Conservation (phyloP, 1,140 invertebrate species). For the Magallana gigas region DNA sequence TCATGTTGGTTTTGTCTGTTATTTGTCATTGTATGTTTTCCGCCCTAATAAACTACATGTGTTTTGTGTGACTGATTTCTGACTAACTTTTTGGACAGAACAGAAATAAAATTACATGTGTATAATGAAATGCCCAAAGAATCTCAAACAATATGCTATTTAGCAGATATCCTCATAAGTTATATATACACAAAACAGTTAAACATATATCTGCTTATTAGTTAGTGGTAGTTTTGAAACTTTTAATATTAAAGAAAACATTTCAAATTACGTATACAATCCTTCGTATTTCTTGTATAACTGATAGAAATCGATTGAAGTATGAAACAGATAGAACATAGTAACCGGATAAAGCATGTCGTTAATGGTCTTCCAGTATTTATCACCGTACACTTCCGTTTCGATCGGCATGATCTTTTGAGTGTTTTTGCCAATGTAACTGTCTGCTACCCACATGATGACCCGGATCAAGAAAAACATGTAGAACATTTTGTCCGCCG, state of each 20-base stretch:
- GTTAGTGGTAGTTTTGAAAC: neutral
- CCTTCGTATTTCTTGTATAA: neutral
- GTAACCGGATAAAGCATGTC: neutral
- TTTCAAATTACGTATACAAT: neutral
- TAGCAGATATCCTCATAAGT: too few species aligned
- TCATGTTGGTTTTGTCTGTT: too few species aligned
- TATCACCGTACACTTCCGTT: neutral
- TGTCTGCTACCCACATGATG: slow-evolving; percentile 10
- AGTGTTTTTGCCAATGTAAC: slow-evolving; percentile 13
- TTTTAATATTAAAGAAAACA: neutral
- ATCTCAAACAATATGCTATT: too few species aligned
- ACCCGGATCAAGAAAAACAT: neutral
- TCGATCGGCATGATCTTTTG: neutral
- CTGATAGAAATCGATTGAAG: neutral
- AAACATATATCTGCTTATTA: too few species aligned
- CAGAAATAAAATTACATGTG: too few species aligned
- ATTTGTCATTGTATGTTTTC: too few species aligned
- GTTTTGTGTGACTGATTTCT: too few species aligned
- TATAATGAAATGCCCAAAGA: too few species aligned
- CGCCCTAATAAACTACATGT: too few species aligned
- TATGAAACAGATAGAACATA: slow-evolving; percentile 1
- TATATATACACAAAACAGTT: too few species aligned
- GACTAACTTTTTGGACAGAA: too few species aligned
- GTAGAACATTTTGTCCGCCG: neutral
- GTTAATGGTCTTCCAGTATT: neutral